A percentile compares a stretch with the other conserved stretches of the same genome.
Conservation (phyloP, 2,888 invertebrate species). For the Torymus tubicola region DNA sequence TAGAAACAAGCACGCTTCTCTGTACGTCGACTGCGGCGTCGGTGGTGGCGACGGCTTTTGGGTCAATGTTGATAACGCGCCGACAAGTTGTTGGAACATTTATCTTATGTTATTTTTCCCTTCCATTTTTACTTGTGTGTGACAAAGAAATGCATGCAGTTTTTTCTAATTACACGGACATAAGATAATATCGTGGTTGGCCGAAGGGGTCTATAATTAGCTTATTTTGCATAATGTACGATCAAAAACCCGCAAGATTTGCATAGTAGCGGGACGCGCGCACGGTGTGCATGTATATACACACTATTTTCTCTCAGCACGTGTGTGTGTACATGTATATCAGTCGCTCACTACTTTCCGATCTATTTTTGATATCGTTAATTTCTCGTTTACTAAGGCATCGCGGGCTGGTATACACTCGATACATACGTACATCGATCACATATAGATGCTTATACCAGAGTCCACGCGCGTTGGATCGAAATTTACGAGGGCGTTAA, state of each 20-base stretch:
- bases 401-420: no score
- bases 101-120: conserved; percentile 16
- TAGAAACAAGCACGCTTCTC: not conserved
- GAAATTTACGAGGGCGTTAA: not conserved
- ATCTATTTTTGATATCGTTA: not conserved
- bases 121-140: not conserved
- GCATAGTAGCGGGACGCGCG: not conserved
- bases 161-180: conserved; percentile 33
- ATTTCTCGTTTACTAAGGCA: conserved; percentile 1
- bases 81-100: conserved; percentile 16
- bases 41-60: not conserved
- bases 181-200: conserved; percentile 37
- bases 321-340: no score
- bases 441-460: not conserved
- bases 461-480: not conserved
- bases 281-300: no score
- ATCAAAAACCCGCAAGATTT: conserved; percentile 5
- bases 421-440: not conserved
- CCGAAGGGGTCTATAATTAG: conserved; percentile 15
- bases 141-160: conserved; percentile 5
- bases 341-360: not conserved
- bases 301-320: not conserved
- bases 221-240: conserved; percentile 28
- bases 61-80: conserved; percentile 37
- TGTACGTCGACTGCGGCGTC: no score